Percentiles rank a stretch among this genome's conserved stretches.
phyloP scores from a whole-genome alignment of 30 jellyfish, hydroid and myxozoan genomes.

The Rhopilema esculentum region DNA sequence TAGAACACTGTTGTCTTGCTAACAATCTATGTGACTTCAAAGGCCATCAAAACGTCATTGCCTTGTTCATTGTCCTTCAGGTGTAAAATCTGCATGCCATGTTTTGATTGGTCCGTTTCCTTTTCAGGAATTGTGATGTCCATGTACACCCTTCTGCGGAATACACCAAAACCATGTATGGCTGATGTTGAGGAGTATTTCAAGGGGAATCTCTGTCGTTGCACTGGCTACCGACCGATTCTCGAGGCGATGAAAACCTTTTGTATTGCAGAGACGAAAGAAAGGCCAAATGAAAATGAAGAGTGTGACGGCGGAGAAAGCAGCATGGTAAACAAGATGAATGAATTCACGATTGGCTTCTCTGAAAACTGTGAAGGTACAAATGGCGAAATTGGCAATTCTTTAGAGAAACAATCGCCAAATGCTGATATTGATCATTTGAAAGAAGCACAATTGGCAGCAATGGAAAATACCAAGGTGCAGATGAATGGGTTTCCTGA shows the following conservation, averaged over 20 bases:
- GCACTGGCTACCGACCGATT: conserved; percentile 52
- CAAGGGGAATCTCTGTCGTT: conserved; percentile 51
- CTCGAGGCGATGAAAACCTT: conserved; percentile 16
- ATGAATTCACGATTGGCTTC: too few relatives aligned
- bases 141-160: conserved; percentile 44
- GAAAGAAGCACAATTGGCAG: background rate
- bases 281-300: background rate
- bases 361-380: too few relatives aligned
- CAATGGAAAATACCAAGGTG: background rate
- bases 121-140: conserved; percentile 48
- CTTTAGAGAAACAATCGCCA: background rate
- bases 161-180: conserved; percentile 47
- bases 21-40: too few relatives aligned
- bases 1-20: too few relatives aligned
- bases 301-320: background rate
- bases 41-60: too few relatives aligned
- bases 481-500: background rate
- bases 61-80: too few relatives aligned
- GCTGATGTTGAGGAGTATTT: conserved; percentile 15
- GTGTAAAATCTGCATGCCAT: too few relatives aligned
- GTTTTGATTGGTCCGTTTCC: too few relatives aligned
- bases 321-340: background rate
- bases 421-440: background rate
- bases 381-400: too few relatives aligned
- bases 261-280: background rate